Conservation (phyloP, 1,140 invertebrate genomes). For the Gonatopus flavifemur region DNA sequence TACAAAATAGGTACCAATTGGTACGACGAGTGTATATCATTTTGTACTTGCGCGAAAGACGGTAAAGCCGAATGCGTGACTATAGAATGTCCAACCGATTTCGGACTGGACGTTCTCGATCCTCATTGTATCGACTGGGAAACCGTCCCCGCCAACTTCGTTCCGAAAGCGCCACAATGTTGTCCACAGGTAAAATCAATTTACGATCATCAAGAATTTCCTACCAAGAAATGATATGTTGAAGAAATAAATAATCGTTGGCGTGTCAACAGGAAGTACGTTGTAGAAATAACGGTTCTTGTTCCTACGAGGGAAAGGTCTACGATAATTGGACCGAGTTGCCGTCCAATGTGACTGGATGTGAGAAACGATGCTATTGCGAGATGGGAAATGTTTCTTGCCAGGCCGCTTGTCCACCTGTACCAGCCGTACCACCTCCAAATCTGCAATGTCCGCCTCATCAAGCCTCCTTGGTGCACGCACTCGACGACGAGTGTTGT, state of each 20-base stretch:
- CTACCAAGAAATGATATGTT: background rate
- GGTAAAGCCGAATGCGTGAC: conserved; percentile 67
- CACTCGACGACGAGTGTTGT: conserved; percentile 79
- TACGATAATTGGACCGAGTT: conserved; percentile 63
- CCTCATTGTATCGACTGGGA: conserved; percentile 84
- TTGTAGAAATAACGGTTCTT: conserved; percentile 78
- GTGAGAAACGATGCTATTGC: conserved; percentile 83
- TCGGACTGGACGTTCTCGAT: conserved; percentile 79
- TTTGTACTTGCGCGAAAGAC: conserved; percentile 68
- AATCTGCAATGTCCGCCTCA: conserved; percentile 69
- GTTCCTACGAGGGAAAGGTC: conserved; percentile 66
- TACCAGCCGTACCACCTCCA: conserved; percentile 72
- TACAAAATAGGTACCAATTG: conserved; percentile 63
- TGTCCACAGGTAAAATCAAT: conserved; percentile 66
- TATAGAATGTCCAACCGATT: conserved; percentile 79
- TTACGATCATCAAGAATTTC: background rate
- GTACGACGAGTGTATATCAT: conserved; percentile 74
- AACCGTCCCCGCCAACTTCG: conserved; percentile 70
- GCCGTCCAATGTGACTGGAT: conserved; percentile 69
- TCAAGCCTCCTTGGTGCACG: conserved; percentile 66
- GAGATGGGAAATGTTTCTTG: conserved; percentile 85
- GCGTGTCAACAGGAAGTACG: conserved; percentile 60
- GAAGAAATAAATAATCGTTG: background rate
- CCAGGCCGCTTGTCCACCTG: conserved; percentile 73
- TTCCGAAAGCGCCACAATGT: conserved; percentile 75